phyloP scores from a whole-genome alignment of 1,140 invertebrate species.

The Cecropterus lyciades region DNA sequence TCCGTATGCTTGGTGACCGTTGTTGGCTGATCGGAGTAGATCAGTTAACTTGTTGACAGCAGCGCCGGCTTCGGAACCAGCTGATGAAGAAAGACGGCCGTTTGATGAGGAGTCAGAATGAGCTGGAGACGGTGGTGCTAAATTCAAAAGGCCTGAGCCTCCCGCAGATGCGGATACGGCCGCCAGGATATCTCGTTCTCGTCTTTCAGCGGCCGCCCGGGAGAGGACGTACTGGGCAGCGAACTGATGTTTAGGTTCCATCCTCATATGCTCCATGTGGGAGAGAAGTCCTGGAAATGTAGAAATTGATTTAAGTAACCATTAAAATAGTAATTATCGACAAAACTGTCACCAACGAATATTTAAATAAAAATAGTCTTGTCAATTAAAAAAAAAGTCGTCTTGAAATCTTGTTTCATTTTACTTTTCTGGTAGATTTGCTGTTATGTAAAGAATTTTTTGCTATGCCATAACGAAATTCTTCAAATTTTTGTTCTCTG shows the following conservation, averaged over 20 bases:
- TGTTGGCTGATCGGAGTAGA: conserved; percentile 86
- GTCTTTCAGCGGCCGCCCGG: conserved; percentile 93
- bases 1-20: conserved; percentile 85
- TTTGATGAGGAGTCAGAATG: conserved; percentile 93
- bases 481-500: too few species aligned
- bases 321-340: too few species aligned
- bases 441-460: too few species aligned
- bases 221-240: conserved; percentile 96
- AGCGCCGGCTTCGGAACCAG: conserved; percentile 89
- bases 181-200: conserved; percentile 92
- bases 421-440: too few species aligned
- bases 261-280: conserved; percentile 98
- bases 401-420: too few species aligned
- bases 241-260: conserved; percentile 98
- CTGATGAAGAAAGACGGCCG: conserved; percentile 90
- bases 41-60: conserved; percentile 90
- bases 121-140: conserved; percentile 90
- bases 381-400: too few species aligned
- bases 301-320: neutral
- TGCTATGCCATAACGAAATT: too few species aligned
- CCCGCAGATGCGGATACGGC: conserved; percentile 86
- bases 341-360: too few species aligned
- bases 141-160: conserved; percentile 85
- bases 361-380: too few species aligned
- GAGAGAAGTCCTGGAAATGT: conserved; percentile 90